Evolutionary conservation across 2,888 invertebrate species (phyloP).

Genomic region (Oasisia sp.): DNA sequence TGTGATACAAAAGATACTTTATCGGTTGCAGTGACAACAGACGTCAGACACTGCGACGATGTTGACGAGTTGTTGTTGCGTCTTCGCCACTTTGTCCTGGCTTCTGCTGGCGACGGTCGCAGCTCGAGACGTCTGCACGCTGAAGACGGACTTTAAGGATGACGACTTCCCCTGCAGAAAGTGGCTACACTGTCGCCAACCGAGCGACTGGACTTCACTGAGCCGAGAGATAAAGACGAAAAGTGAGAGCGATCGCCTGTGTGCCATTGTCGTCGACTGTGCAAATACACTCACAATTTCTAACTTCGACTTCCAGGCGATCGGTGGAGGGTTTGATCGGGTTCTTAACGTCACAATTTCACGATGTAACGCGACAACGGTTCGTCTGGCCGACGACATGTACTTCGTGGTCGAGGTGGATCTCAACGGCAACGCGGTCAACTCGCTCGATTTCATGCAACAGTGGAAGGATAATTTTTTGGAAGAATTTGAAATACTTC

Average conservation of each 20-base stretch:
- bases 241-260: background rate
- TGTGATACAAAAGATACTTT: background rate
- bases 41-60: background rate
- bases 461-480: background rate
- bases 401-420: background rate
- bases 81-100: background rate
- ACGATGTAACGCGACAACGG: background rate
- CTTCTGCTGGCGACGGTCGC: background rate
- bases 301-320: background rate
- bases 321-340: background rate
- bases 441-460: background rate
- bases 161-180: conserved; percentile 10
- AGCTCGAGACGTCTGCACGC: background rate
- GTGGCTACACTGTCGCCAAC: background rate
- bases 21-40: background rate
- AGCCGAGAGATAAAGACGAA: background rate
- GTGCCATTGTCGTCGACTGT: background rate
- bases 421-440: background rate
- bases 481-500: background rate
- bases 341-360: background rate
- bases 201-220: background rate
- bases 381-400: conserved; percentile 7
- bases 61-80: background rate
- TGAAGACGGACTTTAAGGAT: background rate
- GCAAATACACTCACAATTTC: background rate